phyloP scores from a whole-genome alignment of 2,888 invertebrate genomes.

The Timema podura region DNA sequence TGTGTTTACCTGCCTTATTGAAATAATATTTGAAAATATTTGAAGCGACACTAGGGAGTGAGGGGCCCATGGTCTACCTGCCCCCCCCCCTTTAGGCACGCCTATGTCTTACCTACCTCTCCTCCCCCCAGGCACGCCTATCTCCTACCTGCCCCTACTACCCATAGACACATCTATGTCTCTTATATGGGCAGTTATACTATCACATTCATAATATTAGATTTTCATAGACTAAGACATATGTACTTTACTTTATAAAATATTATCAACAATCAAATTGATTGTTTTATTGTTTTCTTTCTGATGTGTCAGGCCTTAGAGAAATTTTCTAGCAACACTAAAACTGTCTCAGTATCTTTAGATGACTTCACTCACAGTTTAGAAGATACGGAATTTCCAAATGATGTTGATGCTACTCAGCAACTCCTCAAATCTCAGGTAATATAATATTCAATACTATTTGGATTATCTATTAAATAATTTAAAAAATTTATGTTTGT shows the following conservation, averaged over 20 bases:
- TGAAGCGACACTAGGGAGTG: no score
- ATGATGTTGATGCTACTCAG: conserved; percentile 87
- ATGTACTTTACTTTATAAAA: not conserved
- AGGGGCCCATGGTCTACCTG: not conserved
- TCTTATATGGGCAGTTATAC: no score
- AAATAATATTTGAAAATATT: no score
- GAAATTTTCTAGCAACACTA: conserved; percentile 88
- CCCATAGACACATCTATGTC: not conserved
- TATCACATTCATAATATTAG: no score
- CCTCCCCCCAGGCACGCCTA: not conserved
- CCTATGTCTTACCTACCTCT: not conserved
- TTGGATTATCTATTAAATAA: no score
- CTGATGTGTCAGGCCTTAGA: conserved; percentile 77
- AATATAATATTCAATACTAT: no score
- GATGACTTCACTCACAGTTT: conserved; percentile 84
- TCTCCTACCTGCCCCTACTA: not conserved
- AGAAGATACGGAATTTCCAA: conserved; percentile 88
- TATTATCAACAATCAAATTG: not conserved
- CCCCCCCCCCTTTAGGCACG: not conserved
- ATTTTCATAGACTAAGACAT: no score
- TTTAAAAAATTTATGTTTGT: no score
- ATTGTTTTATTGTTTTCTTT: conserved; percentile 8
- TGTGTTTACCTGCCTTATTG: no score
- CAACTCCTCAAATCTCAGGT: conserved; percentile 78
- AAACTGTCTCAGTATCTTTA: conserved; percentile 81